Evolutionary conservation across 2,113 vertebrate genomes (phyloP).

Genomic region (Clarias magur): DNA sequence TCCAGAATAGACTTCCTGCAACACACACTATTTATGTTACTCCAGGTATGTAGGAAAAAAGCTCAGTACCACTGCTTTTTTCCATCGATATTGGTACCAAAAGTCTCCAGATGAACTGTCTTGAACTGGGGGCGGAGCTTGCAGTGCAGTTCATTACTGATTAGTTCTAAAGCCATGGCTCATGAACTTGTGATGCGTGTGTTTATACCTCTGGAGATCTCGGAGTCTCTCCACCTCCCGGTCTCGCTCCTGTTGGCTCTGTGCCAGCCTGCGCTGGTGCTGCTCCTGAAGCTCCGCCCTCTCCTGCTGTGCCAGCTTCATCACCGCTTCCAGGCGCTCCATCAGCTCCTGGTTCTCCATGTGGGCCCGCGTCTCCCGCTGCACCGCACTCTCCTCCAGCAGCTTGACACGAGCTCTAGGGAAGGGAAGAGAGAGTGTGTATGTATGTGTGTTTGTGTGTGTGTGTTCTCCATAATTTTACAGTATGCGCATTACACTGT

Average conservation of each 20-base stretch:
- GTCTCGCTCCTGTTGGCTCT: conserved; percentile 76
- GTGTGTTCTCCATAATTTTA: neutral
- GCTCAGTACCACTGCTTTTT: neutral
- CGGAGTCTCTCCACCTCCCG: conserved; percentile 78
- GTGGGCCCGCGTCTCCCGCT: conserved; percentile 70
- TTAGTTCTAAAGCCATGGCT: neutral
- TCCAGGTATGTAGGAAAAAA: neutral
- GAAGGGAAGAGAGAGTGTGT: neutral
- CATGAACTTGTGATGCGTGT: neutral
- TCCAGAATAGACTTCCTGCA: conserved; percentile 81
- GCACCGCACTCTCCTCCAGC: conserved; percentile 73
- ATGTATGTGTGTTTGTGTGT: neutral
- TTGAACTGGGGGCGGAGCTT: neutral
- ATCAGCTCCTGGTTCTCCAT: conserved; percentile 77
- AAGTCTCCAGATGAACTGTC: neutral
- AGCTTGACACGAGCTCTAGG: conserved; percentile 77
- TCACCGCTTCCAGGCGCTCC: conserved; percentile 63
- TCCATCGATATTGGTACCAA: neutral
- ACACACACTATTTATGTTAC: neutral
- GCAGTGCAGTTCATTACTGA: neutral
- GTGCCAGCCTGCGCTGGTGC: conserved; percentile 77
- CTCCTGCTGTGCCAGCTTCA: conserved; percentile 68
- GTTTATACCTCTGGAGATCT: conserved; percentile 82
- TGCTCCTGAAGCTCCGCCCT: conserved; percentile 74
- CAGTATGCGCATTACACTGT: neutral